Conservation (phyloP, 35 echinoderm and acorn worm genomes). For the Holothuria glaberrima region DNA sequence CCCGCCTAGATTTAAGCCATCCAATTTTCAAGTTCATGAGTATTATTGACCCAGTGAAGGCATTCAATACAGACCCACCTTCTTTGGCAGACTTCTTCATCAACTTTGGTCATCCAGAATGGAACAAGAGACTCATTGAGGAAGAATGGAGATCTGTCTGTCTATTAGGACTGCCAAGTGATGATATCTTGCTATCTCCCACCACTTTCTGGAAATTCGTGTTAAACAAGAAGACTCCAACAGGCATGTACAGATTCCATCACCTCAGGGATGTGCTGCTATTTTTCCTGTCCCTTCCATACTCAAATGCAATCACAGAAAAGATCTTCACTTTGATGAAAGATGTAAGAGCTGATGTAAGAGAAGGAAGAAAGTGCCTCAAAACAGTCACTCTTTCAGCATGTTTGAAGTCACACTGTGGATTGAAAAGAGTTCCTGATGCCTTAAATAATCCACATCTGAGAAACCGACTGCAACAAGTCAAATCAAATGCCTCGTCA, state of each 20-base stretch:
- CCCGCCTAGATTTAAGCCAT: slow-evolving; percentile 11
- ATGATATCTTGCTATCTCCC: slow-evolving; percentile 27
- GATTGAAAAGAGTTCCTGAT: slow-evolving; percentile 27
- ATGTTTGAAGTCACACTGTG: slow-evolving; percentile 35
- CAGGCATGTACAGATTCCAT: slow-evolving; percentile 9
- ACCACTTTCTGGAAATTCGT: slow-evolving; percentile 34
- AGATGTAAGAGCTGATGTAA: slow-evolving; percentile 23
- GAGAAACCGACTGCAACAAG: slow-evolving; percentile 16
- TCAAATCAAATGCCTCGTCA: slow-evolving; percentile 36
- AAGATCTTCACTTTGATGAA: slow-evolving; percentile 48
- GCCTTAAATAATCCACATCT: slow-evolving; percentile 33
- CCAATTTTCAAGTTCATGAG: slow-evolving; percentile 26
- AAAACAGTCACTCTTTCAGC: slow-evolving; percentile 45
- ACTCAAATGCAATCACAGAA: background rate
- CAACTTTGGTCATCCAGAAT: slow-evolving; percentile 38
- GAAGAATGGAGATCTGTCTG: slow-evolving; percentile 44
- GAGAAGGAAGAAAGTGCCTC: slow-evolving; percentile 7
- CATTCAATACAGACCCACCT: slow-evolving; percentile 36
- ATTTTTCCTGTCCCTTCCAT: slow-evolving; percentile 37
- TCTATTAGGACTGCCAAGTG: slow-evolving; percentile 6
- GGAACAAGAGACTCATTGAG: slow-evolving; percentile 34
- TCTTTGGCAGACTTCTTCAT: slow-evolving; percentile 30
- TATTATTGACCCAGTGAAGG: slow-evolving; percentile 14
- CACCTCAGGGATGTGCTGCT: background rate
- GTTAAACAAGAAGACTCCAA: slow-evolving; percentile 25